Evolutionary conservation across 2,888 invertebrate genomes (phyloP).

Genomic region (Sturmia bella): DNA sequence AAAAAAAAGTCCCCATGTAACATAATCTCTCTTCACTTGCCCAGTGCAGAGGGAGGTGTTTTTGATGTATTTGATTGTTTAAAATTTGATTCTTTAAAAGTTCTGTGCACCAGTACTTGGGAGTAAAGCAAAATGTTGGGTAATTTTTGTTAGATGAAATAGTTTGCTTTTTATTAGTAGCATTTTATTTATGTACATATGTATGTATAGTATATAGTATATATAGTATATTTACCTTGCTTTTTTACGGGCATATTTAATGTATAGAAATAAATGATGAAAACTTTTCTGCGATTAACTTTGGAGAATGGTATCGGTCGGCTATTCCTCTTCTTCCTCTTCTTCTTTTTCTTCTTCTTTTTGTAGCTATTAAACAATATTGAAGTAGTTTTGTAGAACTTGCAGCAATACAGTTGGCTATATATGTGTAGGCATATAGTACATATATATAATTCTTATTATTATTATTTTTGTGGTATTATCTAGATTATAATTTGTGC

Average conservation of each 20-base stretch:
- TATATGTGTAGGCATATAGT: no score
- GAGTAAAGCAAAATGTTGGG: background rate
- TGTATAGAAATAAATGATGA: conserved; percentile 68
- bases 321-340: conserved; percentile 7
- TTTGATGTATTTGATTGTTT: no score
- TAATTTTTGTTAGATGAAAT: background rate
- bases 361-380: conserved; percentile 30
- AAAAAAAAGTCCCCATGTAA: no score
- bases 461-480: conserved; percentile 25
- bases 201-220: background rate
- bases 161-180: background rate
- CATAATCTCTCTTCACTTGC: no score
- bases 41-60: no score
- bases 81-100: background rate
- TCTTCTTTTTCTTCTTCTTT: conserved; percentile 4
- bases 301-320: conserved; percentile 29
- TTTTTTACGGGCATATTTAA: conserved; percentile 81
- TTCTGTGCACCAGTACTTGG: background rate
- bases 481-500: conserved; percentile 60
- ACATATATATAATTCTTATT: background rate
- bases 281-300: conserved; percentile 51
- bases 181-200: conserved; percentile 8
- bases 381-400: conserved; percentile 32
- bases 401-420: conserved; percentile 34
- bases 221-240: conserved; percentile 72